Percentiles rank a stretch among this genome's conserved stretches.
Evolutionary conservation across 1,140 invertebrate species (phyloP).

Genomic region (Drosophila sp.): DNA sequence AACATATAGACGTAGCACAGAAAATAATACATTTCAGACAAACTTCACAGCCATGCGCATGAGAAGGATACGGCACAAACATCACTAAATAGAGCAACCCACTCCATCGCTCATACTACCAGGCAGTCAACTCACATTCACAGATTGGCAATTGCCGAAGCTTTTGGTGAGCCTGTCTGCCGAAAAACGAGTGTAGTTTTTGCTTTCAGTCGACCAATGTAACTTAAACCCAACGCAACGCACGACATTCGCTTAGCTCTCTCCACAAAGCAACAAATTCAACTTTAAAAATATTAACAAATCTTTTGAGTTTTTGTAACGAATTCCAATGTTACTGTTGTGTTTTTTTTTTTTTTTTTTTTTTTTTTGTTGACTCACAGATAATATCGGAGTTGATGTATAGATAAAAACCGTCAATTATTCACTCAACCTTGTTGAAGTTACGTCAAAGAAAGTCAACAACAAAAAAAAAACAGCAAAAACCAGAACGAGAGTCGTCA

Average conservation of each 20-base stretch:
- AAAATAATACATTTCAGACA: background rate
- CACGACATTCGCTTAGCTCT: slow-evolving; percentile 21
- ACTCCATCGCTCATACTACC: no score
- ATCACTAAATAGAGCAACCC: slow-evolving; percentile 17
- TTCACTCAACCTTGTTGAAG: slow-evolving; percentile 48
- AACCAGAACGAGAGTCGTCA: slow-evolving; percentile 13
- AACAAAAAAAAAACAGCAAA: slow-evolving; percentile 36
- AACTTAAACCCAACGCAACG: slow-evolving; percentile 67
- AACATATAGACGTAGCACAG: background rate
- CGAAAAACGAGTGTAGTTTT: slow-evolving; percentile 27
- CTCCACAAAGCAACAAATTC: slow-evolving; percentile 15
- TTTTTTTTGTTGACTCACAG: background rate
- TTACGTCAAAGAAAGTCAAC: slow-evolving; percentile 70
- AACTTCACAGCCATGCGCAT: slow-evolving; percentile 17
- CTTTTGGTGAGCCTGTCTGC: slow-evolving; percentile 13
- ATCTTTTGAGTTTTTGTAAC: slow-evolving; percentile 21
- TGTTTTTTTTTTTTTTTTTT: background rate
- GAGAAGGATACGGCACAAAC: slow-evolving; percentile 1
- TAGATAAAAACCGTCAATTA: slow-evolving; percentile 11
- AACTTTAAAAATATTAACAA: slow-evolving; percentile 11
- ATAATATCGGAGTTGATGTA: background rate
- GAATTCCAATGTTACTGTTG: slow-evolving; percentile 1
- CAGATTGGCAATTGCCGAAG: slow-evolving; percentile 17
- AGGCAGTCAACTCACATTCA: slow-evolving; percentile 4
- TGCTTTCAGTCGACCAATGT: slow-evolving; percentile 60